Percentiles rank a stretch among this genome's conserved stretches.
These are phyloP conservation scores for Taeniopygia guttata DNA, from an alignment of 2,797 vertebrate species.

Conservation along the genomic window DNA sequence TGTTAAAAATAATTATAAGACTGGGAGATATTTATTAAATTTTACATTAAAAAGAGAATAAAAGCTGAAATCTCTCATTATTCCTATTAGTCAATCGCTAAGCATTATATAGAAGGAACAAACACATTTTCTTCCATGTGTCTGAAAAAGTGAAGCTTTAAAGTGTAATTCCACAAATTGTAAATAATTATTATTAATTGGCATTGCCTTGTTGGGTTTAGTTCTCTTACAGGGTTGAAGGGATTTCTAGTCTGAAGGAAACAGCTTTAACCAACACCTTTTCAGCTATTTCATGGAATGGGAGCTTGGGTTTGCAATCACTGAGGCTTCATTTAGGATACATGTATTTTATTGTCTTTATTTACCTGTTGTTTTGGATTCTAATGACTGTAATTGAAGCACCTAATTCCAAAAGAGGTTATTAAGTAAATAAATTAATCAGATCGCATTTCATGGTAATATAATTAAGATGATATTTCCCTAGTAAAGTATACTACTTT, in stretches of 20 bases:
- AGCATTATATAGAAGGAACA: background rate
- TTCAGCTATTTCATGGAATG: background rate
- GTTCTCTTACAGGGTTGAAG: background rate
- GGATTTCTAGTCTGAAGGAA: background rate
- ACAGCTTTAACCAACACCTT: background rate
- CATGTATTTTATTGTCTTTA: conserved; percentile 1
- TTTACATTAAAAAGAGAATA: background rate
- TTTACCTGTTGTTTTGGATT: conserved; percentile 52
- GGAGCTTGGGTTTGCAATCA: background rate
- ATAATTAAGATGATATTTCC: conserved; percentile 64
- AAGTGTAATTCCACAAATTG: background rate
- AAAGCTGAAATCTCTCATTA: background rate
- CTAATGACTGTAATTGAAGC: conserved; percentile 50
- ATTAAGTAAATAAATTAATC: conserved; percentile 69
- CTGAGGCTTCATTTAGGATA: background rate
- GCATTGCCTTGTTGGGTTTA: background rate
- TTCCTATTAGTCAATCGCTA: background rate
- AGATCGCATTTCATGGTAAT: conserved; percentile 50
- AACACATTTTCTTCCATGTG: background rate
- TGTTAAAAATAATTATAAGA: background rate
- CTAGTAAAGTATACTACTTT: conserved; percentile 60
- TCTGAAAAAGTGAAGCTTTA: background rate
- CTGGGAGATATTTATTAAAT: background rate
- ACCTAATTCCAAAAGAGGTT: conserved; percentile 41
- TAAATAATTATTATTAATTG: background rate